Conservation (phyloP, 1,140 invertebrate genomes). For the Anoplolepis gracilipes region DNA sequence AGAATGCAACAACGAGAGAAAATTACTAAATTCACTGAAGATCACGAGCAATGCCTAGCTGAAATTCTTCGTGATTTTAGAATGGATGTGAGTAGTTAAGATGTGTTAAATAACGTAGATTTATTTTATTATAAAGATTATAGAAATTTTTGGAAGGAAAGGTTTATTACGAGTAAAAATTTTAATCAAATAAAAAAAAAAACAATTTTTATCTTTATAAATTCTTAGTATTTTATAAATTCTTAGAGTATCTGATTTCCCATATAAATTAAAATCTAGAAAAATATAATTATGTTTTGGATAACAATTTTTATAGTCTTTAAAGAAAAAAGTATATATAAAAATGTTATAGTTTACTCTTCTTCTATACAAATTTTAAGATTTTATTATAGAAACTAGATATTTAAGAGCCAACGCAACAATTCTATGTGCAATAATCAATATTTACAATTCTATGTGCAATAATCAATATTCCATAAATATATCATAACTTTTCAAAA, state of each 20-base stretch:
- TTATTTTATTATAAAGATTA: too few species aligned
- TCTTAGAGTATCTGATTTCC: neutral
- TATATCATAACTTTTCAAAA: too few species aligned
- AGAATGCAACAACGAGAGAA: constrained; percentile 85
- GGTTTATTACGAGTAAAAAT: neutral
- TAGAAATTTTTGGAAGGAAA: neutral
- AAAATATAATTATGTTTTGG: neutral
- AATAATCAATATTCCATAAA: too few species aligned
- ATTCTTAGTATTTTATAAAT: neutral
- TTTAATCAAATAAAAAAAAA: neutral
- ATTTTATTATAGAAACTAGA: too few species aligned
- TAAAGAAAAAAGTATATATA: neutral
- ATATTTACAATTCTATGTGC: too few species aligned
- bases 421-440: too few species aligned
- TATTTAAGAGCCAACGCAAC: too few species aligned
- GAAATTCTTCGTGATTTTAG: constrained; percentile 85
- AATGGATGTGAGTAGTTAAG: constrained; percentile 82
- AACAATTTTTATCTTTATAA: neutral
- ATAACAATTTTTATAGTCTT: neutral
- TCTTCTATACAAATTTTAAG: too few species aligned
- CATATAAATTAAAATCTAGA: neutral
- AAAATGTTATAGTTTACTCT: too few species aligned
- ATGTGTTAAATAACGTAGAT: neutral
- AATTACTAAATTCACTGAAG: constrained; percentile 86
- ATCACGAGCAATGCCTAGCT: constrained; percentile 87